Base-by-base conservation (phyloP, 2,888 invertebrate species). In the Falcaria lacertinaria region DNA sequence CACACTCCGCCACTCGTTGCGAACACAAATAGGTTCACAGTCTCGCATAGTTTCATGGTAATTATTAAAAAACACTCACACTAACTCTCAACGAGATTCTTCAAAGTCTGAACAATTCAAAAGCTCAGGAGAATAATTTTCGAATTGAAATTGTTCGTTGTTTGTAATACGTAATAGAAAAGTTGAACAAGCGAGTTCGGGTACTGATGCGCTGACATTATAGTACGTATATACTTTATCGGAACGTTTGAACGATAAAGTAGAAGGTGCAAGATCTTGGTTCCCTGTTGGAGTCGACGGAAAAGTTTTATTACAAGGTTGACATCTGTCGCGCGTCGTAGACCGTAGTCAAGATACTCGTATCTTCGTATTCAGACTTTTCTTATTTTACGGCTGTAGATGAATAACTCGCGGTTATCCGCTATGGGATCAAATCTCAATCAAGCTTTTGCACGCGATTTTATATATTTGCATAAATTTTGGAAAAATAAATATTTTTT, bases 241-340 rank as follows among this genome's bases (percentile, higher is more conserved):
- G 6, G 3, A 6, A 22, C 22, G 3, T 22, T 6, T 22, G 13
- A 13, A 19, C 4, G 19, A 13, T 5, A 19, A 36, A 16, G 3
- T 36, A 16, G 13, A 17, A 4, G 19, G n/a, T n/a, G n/a, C n/a
- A n/a, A n/a, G 35, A 65, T 58, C 57, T 53, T 52, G 52, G 57
- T 56, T 61, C 61, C 48, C 49, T 53, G 52, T 45, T 55, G n/a
- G n/a, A n/a, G n/a, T n/a, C n/a, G n/a, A n/a, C n/a, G 62, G 60
- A 61, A 58, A 75, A 78, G 65, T 80, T 80, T 71, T 73, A 74
- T 75, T 75, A 72, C 64, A 54, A 52, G 50, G 49, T 52, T 63
- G 73, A 74, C 77, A 77, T 74, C 72, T 75, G 73, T 66, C 71
- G 60, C 58, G 54, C 40, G 45, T 48, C 44, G 42, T 50, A 45